A percentile compares a stretch with the other conserved stretches of the same genome.
Evolutionary conservation across 2,888 invertebrate genomes (phyloP).

Genomic region (Drepana falcataria): DNA sequence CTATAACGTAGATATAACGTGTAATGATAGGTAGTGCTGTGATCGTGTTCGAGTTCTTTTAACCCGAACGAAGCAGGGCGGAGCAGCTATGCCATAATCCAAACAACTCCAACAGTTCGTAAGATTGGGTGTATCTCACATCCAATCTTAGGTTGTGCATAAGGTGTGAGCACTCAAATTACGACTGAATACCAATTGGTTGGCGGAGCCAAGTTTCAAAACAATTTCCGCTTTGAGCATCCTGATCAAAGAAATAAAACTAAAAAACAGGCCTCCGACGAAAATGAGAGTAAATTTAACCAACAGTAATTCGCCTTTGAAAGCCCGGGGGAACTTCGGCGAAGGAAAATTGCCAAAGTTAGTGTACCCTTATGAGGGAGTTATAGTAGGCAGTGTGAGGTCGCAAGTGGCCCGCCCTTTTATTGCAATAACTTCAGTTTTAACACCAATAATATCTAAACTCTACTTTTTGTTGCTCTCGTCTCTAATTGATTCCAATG

Average conservation of each 20-base stretch:
- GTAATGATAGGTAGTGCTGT: too few species aligned
- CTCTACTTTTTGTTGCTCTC: not conserved
- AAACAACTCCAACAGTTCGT: too few species aligned
- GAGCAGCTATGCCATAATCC: too few species aligned
- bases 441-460: constrained; percentile 12
- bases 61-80: too few species aligned
- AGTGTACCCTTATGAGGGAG: constrained; percentile 66
- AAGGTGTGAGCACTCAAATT: constrained; percentile 69
- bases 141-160: constrained; percentile 1
- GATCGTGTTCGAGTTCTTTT: too few species aligned
- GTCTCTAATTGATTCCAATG: too few species aligned
- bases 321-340: constrained; percentile 50
- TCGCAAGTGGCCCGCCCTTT: constrained; percentile 25
- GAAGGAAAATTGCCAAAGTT: constrained; percentile 75
- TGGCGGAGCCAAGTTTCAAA: constrained; percentile 54
- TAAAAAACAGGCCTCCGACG: constrained; percentile 67
- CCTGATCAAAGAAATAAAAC: constrained; percentile 76
- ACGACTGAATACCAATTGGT: constrained; percentile 69
- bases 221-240: constrained; percentile 69
- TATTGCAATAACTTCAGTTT: constrained; percentile 16
- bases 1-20: too few species aligned
- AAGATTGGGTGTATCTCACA: not conserved
- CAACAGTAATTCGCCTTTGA: constrained; percentile 75
- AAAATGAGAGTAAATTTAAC: constrained; percentile 74
- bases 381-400: constrained; percentile 53